phyloP scores from a whole-genome alignment of 1,140 invertebrate species.

The Adelges cooleyi region DNA sequence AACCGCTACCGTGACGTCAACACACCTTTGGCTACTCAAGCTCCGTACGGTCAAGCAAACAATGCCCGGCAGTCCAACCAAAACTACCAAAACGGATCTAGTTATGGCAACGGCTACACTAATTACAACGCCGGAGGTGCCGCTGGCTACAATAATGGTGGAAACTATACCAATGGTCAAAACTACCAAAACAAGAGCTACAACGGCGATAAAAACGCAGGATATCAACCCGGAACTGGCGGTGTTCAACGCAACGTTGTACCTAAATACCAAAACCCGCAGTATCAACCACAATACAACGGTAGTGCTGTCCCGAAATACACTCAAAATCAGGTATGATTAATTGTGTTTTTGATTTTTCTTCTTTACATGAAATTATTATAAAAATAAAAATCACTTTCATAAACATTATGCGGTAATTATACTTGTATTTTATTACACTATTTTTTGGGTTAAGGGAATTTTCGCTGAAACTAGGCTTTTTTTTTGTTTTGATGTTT shows the following conservation, averaged over 20 bases:
- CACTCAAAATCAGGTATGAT: conserved; percentile 34
- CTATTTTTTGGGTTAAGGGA: too few relatives aligned
- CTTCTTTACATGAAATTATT: too few relatives aligned
- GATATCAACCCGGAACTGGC: conserved; percentile 2
- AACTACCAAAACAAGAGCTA: conserved; percentile 17
- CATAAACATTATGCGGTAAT: too few relatives aligned
- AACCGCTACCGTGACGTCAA: conserved; percentile 24
- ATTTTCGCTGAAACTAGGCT: too few relatives aligned
- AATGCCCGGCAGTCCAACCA: neutral
- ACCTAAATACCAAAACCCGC: conserved; percentile 15
- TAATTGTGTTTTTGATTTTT: conserved; percentile 22
- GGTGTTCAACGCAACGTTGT: conserved; percentile 2
- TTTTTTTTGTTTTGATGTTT: too few relatives aligned
- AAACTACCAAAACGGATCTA: neutral
- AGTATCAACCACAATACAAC: conserved; percentile 22
- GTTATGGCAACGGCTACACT: conserved; percentile 9
- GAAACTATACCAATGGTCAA: conserved; percentile 11
- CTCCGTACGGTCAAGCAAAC: conserved; percentile 10
- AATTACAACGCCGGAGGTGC: conserved; percentile 7
- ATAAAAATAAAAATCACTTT: too few relatives aligned
- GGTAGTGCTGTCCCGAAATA: conserved; percentile 25
- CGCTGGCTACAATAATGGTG: conserved; percentile 2
- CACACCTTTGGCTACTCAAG: conserved; percentile 1
- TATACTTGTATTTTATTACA: too few relatives aligned
- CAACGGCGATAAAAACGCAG: conserved; percentile 18